Evolutionary conservation across 2,888 invertebrate genomes (phyloP).

Genomic region (Tridacna gigas): DNA sequence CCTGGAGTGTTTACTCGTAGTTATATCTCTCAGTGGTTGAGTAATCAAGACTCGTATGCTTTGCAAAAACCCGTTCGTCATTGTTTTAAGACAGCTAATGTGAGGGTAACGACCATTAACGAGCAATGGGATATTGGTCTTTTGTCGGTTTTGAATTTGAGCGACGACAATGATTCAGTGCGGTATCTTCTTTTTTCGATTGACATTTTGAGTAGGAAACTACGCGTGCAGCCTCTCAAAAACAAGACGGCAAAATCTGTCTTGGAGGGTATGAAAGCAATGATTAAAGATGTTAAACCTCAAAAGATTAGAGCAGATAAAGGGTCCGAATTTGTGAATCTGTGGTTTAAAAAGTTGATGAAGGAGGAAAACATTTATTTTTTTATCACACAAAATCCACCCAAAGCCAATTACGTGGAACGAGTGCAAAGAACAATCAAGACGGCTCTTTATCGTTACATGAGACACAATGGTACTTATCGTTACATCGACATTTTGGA

Average conservation of each 20-base stretch:
- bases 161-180: slow-evolving; percentile 47
- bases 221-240: slow-evolving; percentile 49
- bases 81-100: slow-evolving; percentile 47
- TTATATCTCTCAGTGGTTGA: slow-evolving; percentile 49
- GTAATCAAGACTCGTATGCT: slow-evolving; percentile 47
- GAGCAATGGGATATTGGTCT: slow-evolving; percentile 53
- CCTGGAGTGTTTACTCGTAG: slow-evolving; percentile 40
- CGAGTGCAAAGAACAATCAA: slow-evolving; percentile 34
- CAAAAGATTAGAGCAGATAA: slow-evolving; percentile 32
- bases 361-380: slow-evolving; percentile 34
- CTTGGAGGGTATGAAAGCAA: slow-evolving; percentile 33
- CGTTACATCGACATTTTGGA: slow-evolving; percentile 20
- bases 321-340: slow-evolving; percentile 38
- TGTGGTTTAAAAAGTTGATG: slow-evolving; percentile 32
- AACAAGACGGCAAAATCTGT: slow-evolving; percentile 39
- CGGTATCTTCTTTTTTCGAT: slow-evolving; percentile 48
- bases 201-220: slow-evolving; percentile 50
- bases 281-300: slow-evolving; percentile 34
- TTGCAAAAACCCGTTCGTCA: slow-evolving; percentile 46
- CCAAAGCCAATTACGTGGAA: slow-evolving; percentile 33
- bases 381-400: slow-evolving; percentile 39
- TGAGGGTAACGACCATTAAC: slow-evolving; percentile 42
- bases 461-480: slow-evolving; percentile 20
- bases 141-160: slow-evolving; percentile 36
- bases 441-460: slow-evolving; percentile 9